Evolutionary conservation across 2,888 invertebrate species (phyloP), one percentile per base, ranked within the genome.

Genomic region (Cephus nigrinus): DNA sequence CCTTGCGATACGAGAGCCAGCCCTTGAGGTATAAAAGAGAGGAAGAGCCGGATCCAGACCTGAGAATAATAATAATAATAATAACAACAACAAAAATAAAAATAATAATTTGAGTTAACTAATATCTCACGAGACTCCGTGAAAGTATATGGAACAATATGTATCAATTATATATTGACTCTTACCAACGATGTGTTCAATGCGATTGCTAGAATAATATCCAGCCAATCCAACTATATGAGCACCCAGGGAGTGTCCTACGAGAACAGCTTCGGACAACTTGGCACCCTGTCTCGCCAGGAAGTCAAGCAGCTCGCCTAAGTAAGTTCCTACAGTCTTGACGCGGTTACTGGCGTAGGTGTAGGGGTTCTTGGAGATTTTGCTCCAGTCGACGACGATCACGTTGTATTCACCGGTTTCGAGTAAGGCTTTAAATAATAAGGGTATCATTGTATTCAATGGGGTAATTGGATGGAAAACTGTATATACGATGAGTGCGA

Each of bases 21-120:
- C 31, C 0, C 76, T 78, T 4, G 88, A 87, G 0, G 77, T 23
- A 4, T 40, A 75, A 81, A 92, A 92, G 1, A 87, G 78, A 0
- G 92, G 92, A 4, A 86, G 80, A 1, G 91, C 92, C 4, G 92
- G 92, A 76, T 92, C 92, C 80, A 92, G 15, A 40, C 40, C 40
- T 40, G 15, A 15, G 40, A 40, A 40, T 40, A 5, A 40, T 15
- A 4, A 36, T 4, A 36, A 36, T 12, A 40, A 40, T 0, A 35
- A 35, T 0, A 34, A 11, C 2, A 34, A 9, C 9, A 0, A 34
- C 9, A 34, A 32, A 4, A 32, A 11, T 9, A 34, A 11, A 11
- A 34, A 36, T 36, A 36, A 36, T 36, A 12, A 40, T 40, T 12
- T 15, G 4, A 40, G 15, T 15, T 15, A 40, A 40, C 1, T 40